Evolutionary conservation across 2,113 vertebrate genomes (phyloP).

Genomic region (Amphiprion ocellaris): DNA sequence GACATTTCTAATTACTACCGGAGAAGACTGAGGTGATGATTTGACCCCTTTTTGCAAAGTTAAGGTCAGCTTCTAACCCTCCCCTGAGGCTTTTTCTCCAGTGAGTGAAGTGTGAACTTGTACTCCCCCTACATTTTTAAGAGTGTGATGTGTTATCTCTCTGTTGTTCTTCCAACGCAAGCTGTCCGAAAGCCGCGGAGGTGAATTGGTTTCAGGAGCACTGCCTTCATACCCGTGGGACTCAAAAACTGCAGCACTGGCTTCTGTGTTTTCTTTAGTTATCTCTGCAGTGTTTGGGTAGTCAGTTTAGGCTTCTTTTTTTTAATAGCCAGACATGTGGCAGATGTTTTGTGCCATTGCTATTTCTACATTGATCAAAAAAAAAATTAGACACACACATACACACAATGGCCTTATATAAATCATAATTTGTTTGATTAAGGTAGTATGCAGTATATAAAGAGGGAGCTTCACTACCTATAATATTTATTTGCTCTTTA

Average conservation of each 20-base stretch:
- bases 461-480: too few relatives aligned
- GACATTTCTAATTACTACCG: constrained; percentile 63
- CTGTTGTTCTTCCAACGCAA: constrained; percentile 83
- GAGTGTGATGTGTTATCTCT: constrained; percentile 46
- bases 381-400: background rate
- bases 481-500: background rate
- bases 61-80: constrained; percentile 40
- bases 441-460: background rate
- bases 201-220: constrained; percentile 74
- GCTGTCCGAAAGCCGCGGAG: constrained; percentile 69
- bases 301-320: constrained; percentile 5
- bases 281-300: constrained; percentile 6
- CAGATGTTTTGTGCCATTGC: constrained; percentile 30
- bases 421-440: constrained; percentile 2
- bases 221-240: constrained; percentile 36
- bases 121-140: constrained; percentile 59
- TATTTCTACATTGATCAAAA: background rate
- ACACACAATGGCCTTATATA: background rate
- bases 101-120: constrained; percentile 60
- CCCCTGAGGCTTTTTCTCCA: constrained; percentile 50
- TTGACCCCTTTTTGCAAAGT: constrained; percentile 57
- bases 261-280: constrained; percentile 53
- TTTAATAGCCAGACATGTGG: background rate
- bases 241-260: background rate
- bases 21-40: constrained; percentile 61